Evolutionary conservation across 1,140 invertebrate genomes (phyloP).

Genomic region (Drosophila carrolli): DNA sequence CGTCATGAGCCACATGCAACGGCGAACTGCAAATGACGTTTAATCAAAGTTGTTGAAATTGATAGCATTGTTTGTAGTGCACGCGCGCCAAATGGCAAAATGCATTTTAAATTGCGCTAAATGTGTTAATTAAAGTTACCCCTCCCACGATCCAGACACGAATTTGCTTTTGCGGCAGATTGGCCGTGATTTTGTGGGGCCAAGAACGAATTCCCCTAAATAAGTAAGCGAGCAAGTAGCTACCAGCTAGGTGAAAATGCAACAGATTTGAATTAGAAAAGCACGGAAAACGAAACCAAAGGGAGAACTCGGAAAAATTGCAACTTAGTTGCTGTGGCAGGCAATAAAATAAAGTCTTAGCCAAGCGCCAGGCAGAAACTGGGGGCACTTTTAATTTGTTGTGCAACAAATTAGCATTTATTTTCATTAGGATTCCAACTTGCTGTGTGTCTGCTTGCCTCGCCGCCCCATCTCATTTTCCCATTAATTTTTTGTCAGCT

Average conservation of each 20-base stretch:
- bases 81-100: slow-evolving; percentile 58
- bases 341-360: slow-evolving; percentile 82
- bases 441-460: slow-evolving; percentile 7
- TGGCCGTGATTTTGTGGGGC: slow-evolving; percentile 54
- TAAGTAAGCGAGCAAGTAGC: slow-evolving; percentile 49
- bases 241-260: slow-evolving; percentile 32
- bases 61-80: slow-evolving; percentile 76
- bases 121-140: slow-evolving; percentile 72
- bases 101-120: slow-evolving; percentile 75
- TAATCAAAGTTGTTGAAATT: slow-evolving; percentile 83
- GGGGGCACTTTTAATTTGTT: slow-evolving; percentile 76
- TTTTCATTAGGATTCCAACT: slow-evolving; percentile 74
- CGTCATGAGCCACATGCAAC: slow-evolving; percentile 1
- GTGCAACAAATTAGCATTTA: slow-evolving; percentile 81
- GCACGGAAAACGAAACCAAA: neutral
- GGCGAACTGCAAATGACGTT: slow-evolving; percentile 78
- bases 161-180: slow-evolving; percentile 53
- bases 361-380: slow-evolving; percentile 25
- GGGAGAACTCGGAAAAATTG: slow-evolving; percentile 39
- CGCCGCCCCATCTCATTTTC: neutral
- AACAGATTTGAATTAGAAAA: slow-evolving; percentile 72
- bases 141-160: slow-evolving; percentile 14
- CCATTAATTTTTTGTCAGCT: slow-evolving; percentile 36
- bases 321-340: slow-evolving; percentile 72
- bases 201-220: slow-evolving; percentile 58